Base-by-base conservation (phyloP, 2,888 invertebrate genomes). In the Drosophila prostipennis region DNA sequence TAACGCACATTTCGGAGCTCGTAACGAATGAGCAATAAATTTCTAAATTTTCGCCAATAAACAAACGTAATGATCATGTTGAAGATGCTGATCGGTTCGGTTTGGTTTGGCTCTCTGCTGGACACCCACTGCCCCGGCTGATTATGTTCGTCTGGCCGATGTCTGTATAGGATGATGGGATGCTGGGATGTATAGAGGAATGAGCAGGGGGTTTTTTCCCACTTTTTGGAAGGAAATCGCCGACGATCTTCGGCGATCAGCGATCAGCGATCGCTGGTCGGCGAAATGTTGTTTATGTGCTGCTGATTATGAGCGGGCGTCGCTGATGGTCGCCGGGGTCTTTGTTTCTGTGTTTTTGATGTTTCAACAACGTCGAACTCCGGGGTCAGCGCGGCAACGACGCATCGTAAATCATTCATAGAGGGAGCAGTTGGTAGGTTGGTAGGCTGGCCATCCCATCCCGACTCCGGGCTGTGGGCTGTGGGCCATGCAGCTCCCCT, bases 391-490 rank as follows among this genome's bases (percentile, higher is more conserved):
- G 78, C 74, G 48, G 72, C 78, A 69, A 79, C 74, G 87, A 90
- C 89, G 89, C 90, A 89, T 90, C 89, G 89, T 90, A 89, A 90
- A 90, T 89, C 89, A 90, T 87, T 90, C 85, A 87, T 86, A 82
- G 83, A 86, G 79, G 79, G 78, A 77, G 72, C 59, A 64, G 53
- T 46, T 45, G 13, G 14, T 49, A 26, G 26, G 26, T 6, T 26
- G 23, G 19, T 19, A 19, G 26, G 26, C 5, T 39, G 54, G 54
- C 23, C 13, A 29, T 57, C 37, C 23, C 13, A 29, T 57, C 37
- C 57, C 39, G 54, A 42, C 19, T 42, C 40, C 14, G 14, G 36
- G 56, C 56, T 29, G n/a, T 39, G 14, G 36, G 56, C 56, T 29
- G n/a, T 39, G 26, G 46, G 48, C 32, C n/a, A 61, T 26, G 26